phyloP scores from a whole-genome alignment of 1,140 invertebrate species.

The Neodiprion lecontei region DNA sequence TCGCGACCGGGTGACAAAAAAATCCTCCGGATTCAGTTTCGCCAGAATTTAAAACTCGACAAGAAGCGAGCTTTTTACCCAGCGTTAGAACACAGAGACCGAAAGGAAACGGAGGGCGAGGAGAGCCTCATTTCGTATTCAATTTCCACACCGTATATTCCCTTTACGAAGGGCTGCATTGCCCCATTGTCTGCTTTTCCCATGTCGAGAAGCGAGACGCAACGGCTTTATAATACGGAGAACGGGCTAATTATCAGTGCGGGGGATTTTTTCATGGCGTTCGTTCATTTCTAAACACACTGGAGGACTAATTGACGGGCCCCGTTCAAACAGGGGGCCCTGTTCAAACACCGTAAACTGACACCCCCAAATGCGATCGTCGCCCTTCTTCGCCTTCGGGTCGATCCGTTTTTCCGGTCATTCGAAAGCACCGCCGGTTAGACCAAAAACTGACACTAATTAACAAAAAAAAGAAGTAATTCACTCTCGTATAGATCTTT shows the following conservation, averaged over 20 bases:
- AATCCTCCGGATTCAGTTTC: too few species aligned
- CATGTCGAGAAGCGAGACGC: conserved; percentile 22
- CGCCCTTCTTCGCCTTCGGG: not conserved
- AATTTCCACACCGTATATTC: conserved; percentile 38
- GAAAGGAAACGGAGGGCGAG: not conserved
- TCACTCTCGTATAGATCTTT: too few species aligned
- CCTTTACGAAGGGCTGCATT: conserved; percentile 20
- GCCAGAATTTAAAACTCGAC: too few species aligned
- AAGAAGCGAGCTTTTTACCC: not conserved
- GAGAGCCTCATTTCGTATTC: conserved; percentile 54
- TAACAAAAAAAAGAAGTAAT: too few species aligned
- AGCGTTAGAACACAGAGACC: not conserved
- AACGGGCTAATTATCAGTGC: conserved; percentile 43
- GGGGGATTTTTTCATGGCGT: not conserved
- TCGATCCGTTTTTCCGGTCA: too few species aligned
- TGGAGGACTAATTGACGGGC: conserved; percentile 10
- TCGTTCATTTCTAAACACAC: conserved; percentile 13
- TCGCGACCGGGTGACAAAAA: too few species aligned
- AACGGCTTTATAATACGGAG: not conserved
- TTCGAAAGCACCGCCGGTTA: too few species aligned
- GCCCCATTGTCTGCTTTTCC: conserved; percentile 48
- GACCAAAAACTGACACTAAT: too few species aligned
- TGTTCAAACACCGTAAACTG: conserved; percentile 2
- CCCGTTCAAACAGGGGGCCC: conserved; percentile 3
- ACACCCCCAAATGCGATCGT: not conserved